phyloP scores from a whole-genome alignment of 2,888 invertebrate genomes.

The Drosophila limbata region DNA sequence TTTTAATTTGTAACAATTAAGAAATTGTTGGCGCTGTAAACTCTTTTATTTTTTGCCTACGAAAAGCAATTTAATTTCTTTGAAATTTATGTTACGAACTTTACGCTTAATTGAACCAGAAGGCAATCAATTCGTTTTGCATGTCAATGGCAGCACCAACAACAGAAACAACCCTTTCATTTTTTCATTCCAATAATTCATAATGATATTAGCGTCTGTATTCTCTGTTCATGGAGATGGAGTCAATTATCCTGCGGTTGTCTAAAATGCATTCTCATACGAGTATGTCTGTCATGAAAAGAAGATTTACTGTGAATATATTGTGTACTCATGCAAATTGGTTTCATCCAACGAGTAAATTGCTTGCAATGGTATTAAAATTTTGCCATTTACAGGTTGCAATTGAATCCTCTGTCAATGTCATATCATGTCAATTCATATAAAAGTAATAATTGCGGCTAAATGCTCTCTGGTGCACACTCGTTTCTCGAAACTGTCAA shows the following conservation, averaged over 20 bases:
- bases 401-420: slow-evolving; percentile 9
- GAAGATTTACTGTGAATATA: not conserved
- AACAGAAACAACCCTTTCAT: not conserved
- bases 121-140: slow-evolving; percentile 13
- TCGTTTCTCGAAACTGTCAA: slow-evolving; percentile 26
- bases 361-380: not conserved
- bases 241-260: not conserved
- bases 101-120: slow-evolving; percentile 38
- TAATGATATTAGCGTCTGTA: slow-evolving; percentile 1
- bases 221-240: not conserved
- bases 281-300: not conserved
- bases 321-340: not conserved
- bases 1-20: slow-evolving; percentile 59
- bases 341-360: slow-evolving; percentile 1
- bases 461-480: slow-evolving; percentile 4
- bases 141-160: slow-evolving; percentile 22
- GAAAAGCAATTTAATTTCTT: slow-evolving; percentile 12
- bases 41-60: slow-evolving; percentile 1
- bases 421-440: slow-evolving; percentile 10
- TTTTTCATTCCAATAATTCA: slow-evolving; percentile 6
- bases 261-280: not conserved
- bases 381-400: slow-evolving; percentile 3
- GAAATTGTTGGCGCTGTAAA: slow-evolving; percentile 28
- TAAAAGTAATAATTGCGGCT: slow-evolving; percentile 10
- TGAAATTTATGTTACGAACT: slow-evolving; percentile 5